Evolutionary conservation across 1,140 invertebrate species (phyloP), one percentile per base, ranked within the genome.

Genomic region (Ectropis grisescens): DNA sequence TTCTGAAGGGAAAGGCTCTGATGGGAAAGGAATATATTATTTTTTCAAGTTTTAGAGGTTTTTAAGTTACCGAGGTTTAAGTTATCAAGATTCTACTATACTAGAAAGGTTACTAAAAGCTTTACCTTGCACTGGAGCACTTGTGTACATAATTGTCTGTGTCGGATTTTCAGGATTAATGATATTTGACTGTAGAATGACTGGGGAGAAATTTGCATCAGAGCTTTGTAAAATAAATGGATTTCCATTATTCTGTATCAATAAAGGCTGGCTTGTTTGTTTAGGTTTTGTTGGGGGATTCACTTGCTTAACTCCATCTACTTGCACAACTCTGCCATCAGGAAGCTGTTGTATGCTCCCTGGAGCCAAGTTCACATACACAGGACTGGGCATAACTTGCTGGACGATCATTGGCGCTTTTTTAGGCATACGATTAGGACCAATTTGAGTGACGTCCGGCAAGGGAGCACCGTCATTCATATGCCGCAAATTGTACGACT

Each of bases 141-240:
- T 83, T 19, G 86, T 82, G 41, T 88, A 88, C 84, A 89, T 85
- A 10, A 89, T 64, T 11, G 86, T 86, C 42, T 76, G 76, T 24
- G 68, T n/a, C n/a, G n/a, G n/a, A n/a, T n/a, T 58, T 35, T 78
- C 70, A 12, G 72, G 54, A 39, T 58, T 79, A 5, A 82, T 67
- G 11, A 80, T 67, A 54, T 79, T 82, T 28, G 79, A 66, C 32
- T 80, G 78, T 14, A 83, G 50, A 37, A 83, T 64, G 22, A 83
- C 58, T 27, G 79, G 78, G 29, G 78, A 76, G 36, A 82, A 75
- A 47, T 67, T 79, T 24, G 66, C 26, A 58, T 81, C 81, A 11
- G 62, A 46, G 13, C 48, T 78, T 47, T 82, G 80, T 26, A 83
- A 33, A 28, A 83, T 64, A 9, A 83, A 47, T 11, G 81, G 79